A percentile compares a stretch with the other conserved stretches of the same genome.
Conservation (phyloP, 2,113 vertebrate species). For the Monarcha castaneiventris region DNA sequence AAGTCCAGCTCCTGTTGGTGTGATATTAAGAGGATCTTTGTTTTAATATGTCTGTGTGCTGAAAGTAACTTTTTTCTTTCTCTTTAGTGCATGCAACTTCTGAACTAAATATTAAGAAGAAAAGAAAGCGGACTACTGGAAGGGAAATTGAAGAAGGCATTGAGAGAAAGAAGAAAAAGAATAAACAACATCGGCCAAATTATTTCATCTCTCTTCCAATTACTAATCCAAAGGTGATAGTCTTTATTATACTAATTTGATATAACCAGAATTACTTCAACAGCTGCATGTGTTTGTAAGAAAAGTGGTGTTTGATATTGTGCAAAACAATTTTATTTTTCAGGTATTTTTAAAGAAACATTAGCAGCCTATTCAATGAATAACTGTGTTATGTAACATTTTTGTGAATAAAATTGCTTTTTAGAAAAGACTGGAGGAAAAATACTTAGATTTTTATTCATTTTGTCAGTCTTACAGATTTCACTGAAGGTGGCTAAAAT, state of each 20-base stretch:
- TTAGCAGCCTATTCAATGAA: background rate
- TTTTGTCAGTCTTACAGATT: background rate
- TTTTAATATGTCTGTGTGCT: background rate
- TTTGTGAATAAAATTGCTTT: background rate
- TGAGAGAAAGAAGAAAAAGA: conserved; percentile 79
- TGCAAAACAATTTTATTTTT: background rate
- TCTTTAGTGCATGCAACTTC: conserved; percentile 67
- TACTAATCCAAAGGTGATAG: conserved; percentile 79
- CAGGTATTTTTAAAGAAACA: background rate
- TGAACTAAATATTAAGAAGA: conserved; percentile 74
- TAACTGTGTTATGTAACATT: background rate
- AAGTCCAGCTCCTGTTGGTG: background rate
- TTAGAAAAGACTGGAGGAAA: background rate
- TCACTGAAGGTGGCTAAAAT: background rate
- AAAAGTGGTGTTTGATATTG: background rate
- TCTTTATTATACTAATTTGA: background rate
- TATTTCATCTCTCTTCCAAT: conserved; percentile 94
- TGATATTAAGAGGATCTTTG: background rate
- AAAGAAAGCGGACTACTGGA: conserved; percentile 73
- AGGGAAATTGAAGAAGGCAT: conserved; percentile 74
- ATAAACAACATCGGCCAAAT: conserved; percentile 79
- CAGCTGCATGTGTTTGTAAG: background rate
- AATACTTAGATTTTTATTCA: background rate
- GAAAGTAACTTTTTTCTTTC: background rate
- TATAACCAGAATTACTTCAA: background rate